Evolutionary conservation across 2,113 vertebrate genomes (phyloP).

Genomic region (Rallus limicola): DNA sequence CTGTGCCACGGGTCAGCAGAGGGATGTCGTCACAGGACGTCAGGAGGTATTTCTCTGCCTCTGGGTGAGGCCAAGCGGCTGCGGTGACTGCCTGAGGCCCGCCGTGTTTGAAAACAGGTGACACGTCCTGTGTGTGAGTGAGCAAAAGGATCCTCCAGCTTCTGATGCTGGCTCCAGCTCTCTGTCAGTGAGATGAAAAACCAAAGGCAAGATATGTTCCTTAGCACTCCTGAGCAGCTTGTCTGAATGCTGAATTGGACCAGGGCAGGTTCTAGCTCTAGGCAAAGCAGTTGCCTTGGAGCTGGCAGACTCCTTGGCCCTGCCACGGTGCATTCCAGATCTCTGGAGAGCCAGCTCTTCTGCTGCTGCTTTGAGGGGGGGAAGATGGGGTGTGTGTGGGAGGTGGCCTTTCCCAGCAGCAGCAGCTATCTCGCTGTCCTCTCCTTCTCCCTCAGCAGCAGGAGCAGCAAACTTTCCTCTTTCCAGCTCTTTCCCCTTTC

Average conservation of each 20-base stretch:
- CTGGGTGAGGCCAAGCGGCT: background rate
- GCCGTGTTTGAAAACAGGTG: fast-evolving
- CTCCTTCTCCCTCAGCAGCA: background rate
- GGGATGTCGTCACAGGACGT: background rate
- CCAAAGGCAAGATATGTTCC: background rate
- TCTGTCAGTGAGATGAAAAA: background rate
- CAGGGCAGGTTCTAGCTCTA: background rate
- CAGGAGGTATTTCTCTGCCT: background rate
- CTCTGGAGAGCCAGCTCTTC: background rate
- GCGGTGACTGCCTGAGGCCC: background rate
- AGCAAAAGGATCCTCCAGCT: background rate
- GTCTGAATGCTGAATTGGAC: background rate
- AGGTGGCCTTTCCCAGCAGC: background rate
- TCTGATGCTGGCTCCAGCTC: background rate
- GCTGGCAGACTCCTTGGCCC: background rate
- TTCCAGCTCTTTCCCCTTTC: background rate
- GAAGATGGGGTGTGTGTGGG: background rate
- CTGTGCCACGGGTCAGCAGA: background rate
- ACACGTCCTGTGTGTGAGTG: background rate
- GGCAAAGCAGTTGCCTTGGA: background rate
- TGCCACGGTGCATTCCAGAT: fast-evolving
- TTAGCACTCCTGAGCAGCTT: background rate
- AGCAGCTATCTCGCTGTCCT: background rate
- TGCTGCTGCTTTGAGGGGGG: too few species aligned
- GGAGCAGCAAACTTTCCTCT: background rate